Evolutionary conservation across 2,888 invertebrate genomes (phyloP).

Genomic region (Seira ritae): DNA sequence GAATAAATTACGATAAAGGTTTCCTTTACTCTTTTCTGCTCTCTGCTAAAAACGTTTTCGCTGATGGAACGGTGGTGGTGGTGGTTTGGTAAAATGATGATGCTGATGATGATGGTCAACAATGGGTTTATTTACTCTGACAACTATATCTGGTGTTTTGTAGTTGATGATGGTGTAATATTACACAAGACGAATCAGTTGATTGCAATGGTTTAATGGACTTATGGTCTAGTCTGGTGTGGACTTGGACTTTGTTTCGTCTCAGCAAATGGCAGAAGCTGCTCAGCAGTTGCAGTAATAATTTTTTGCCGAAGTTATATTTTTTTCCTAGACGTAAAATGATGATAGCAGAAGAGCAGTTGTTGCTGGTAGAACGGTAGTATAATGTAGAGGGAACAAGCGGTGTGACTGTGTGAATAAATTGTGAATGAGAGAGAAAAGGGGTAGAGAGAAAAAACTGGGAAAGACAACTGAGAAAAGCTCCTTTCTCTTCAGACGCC

Average conservation of each 20-base stretch:
- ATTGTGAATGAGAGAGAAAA: constrained; percentile 68
- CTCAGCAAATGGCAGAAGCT: constrained; percentile 33
- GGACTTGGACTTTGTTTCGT: constrained; percentile 13
- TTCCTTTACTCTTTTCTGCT: background rate
- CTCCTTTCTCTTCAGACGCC: constrained; percentile 71
- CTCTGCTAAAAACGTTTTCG: constrained; percentile 24
- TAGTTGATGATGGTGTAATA: background rate
- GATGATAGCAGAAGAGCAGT: constrained; percentile 48
- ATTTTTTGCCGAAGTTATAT: background rate
- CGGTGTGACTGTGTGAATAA: constrained; percentile 66
- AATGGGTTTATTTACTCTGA: constrained; percentile 23
- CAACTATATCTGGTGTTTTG: constrained; percentile 12
- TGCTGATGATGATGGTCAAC: constrained; percentile 26
- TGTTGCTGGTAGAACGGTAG: constrained; percentile 60
- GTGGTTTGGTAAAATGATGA: constrained; percentile 16
- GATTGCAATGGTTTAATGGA: constrained; percentile 14
- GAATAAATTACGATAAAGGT: constrained; percentile 37
- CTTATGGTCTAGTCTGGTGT: constrained; percentile 23
- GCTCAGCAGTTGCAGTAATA: constrained; percentile 36
- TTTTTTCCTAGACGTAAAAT: constrained; percentile 20
- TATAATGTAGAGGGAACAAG: constrained; percentile 67
- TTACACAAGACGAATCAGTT: constrained; percentile 16
- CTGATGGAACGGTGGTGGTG: constrained; percentile 20
- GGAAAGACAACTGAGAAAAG: constrained; percentile 71
- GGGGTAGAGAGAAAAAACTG: constrained; percentile 71